phyloP scores from a whole-genome alignment of 2,113 vertebrate species.

The Cephalopterus ornatus region DNA sequence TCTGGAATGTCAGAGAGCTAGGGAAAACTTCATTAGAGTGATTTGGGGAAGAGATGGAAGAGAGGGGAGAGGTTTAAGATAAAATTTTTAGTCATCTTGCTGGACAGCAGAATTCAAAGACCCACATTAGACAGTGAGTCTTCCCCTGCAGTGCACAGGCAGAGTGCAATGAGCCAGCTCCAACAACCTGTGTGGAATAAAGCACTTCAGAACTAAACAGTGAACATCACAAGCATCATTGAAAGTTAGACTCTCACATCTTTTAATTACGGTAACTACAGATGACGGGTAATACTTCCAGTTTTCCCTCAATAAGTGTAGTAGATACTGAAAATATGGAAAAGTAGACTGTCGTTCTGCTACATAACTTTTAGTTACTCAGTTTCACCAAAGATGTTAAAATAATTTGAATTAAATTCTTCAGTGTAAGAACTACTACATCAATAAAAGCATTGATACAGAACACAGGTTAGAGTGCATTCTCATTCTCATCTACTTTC shows the following conservation, averaged over 20 bases:
- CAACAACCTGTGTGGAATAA: neutral
- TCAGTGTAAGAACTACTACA: neutral
- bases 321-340: neutral
- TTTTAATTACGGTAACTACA: neutral
- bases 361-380: neutral
- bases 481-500: neutral
- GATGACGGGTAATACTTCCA: neutral
- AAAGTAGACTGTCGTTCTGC: neutral
- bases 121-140: rapidly evolving
- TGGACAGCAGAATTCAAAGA: neutral
- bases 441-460: neutral
- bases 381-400: neutral
- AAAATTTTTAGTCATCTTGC: neutral
- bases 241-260: neutral
- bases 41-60: neutral
- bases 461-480: neutral
- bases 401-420: neutral
- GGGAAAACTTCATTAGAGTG: neutral
- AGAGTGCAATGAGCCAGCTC: neutral
- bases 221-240: neutral
- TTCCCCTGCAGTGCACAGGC: neutral
- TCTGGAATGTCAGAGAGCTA: neutral
- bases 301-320: neutral
- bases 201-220: neutral
- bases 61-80: neutral